A percentile compares a stretch with the other conserved stretches of the same genome.
These are phyloP conservation scores for Pimephales promelas DNA, from an alignment of 2,113 vertebrate species.

Conservation along the genomic window DNA sequence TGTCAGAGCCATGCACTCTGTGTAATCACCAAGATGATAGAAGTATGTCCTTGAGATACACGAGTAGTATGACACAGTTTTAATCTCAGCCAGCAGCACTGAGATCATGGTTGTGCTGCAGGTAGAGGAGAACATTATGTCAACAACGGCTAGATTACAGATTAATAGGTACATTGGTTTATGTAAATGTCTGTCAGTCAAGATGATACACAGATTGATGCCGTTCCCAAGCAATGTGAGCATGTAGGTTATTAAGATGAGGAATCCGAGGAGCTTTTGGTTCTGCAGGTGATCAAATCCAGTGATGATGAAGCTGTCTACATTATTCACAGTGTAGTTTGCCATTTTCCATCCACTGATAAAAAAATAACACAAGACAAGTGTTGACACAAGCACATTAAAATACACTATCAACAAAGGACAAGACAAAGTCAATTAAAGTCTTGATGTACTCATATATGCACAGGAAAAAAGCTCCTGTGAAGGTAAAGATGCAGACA, in stretches of 20 bases:
- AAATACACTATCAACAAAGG: background rate
- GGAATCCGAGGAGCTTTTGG: constrained; percentile 46
- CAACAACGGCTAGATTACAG: constrained; percentile 55
- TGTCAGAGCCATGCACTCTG: constrained; percentile 28
- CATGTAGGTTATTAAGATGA: constrained; percentile 46
- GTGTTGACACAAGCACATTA: background rate
- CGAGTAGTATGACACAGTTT: constrained; percentile 51
- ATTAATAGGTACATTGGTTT: constrained; percentile 61
- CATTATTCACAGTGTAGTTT: background rate
- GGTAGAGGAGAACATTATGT: constrained; percentile 54
- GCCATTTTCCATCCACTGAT: background rate
- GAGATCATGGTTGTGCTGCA: constrained; percentile 50
- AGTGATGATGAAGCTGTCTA: constrained; percentile 49
- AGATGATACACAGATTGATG: constrained; percentile 53
- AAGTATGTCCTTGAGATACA: constrained; percentile 50
- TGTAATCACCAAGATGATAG: constrained; percentile 47
- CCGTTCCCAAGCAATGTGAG: constrained; percentile 46
- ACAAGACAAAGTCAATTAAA: background rate
- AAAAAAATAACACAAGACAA: too few relatives aligned
- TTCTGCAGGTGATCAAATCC: constrained; percentile 49
- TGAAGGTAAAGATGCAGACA: constrained; percentile 27
- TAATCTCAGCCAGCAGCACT: constrained; percentile 49
- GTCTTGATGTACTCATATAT: background rate
- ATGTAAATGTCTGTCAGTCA: constrained; percentile 49
- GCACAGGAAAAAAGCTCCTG: constrained; percentile 2